Percentiles rank a stretch among this genome's conserved stretches.
Conservation (phyloP, 2,888 invertebrate genomes). For the Microctonus brassicae region DNA sequence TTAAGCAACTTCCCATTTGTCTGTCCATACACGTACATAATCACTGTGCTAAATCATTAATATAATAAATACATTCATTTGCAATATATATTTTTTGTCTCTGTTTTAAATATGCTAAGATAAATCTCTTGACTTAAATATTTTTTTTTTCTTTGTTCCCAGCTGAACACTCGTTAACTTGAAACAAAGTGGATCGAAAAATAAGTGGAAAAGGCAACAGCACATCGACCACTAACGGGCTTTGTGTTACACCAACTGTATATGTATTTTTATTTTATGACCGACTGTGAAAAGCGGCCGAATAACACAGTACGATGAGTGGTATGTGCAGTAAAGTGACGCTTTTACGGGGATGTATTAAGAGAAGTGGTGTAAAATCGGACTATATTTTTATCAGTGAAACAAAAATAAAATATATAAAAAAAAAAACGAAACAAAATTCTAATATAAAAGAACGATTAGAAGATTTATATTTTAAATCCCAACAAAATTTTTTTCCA, state of each 20-base stretch:
- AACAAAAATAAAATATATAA: no score
- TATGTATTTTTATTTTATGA: neutral
- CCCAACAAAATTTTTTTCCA: no score
- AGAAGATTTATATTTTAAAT: no score
- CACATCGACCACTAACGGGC: constrained; percentile 4
- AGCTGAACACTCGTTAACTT: constrained; percentile 20
- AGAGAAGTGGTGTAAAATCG: neutral
- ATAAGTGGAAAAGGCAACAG: constrained; percentile 5
- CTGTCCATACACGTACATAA: no score
- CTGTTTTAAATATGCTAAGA: no score
- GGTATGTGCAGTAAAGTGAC: neutral
- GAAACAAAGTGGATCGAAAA: constrained; percentile 14
- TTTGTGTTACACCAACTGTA: neutral
- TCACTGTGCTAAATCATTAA: no score
- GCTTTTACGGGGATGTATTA: neutral
- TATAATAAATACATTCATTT: no score
- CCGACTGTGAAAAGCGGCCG: neutral
- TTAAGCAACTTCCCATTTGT: no score
- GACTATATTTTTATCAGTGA: no score
- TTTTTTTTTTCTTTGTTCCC: neutral
- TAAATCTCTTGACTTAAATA: constrained; percentile 6
- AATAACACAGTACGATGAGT: neutral
- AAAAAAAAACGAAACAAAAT: no score
- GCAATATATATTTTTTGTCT: no score
- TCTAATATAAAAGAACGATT: no score